These are phyloP conservation scores for Tenebrio molitor DNA, from an alignment of 1,140 invertebrate species.

Conservation along the genomic window DNA sequence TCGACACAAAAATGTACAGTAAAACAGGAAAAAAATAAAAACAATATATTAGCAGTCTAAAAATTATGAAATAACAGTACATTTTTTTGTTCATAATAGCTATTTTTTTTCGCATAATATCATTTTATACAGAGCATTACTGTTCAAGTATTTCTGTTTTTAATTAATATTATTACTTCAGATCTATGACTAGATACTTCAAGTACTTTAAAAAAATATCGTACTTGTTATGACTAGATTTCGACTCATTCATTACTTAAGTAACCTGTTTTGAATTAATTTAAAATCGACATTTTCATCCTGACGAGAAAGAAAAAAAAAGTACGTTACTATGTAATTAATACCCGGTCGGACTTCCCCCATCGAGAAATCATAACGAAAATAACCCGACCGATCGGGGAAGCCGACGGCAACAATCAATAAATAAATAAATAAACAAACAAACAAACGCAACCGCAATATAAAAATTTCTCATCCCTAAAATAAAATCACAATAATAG, in stretches of 20 bases:
- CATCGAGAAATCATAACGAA: not conserved
- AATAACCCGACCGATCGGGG: not conserved
- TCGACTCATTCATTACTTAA: conserved; percentile 50
- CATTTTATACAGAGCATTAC: conserved; percentile 52
- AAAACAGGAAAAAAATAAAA: conserved; percentile 57
- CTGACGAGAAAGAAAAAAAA: too few species aligned
- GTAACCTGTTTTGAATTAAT: conserved; percentile 28
- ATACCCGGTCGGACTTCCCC: conserved; percentile 5
- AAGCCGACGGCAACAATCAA: conserved; percentile 16
- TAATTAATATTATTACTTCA: conserved; percentile 55
- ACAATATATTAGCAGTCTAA: conserved; percentile 59
- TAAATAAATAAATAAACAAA: too few species aligned
- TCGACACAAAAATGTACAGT: conserved; percentile 56
- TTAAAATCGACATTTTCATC: conserved; percentile 30
- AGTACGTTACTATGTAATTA: not conserved
- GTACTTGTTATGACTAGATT: conserved; percentile 58
- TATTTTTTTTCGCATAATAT: conserved; percentile 52
- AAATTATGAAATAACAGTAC: conserved; percentile 54
- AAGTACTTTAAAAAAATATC: conserved; percentile 60
- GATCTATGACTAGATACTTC: conserved; percentile 47
- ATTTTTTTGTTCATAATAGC: conserved; percentile 52
- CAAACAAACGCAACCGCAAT: conserved; percentile 31
- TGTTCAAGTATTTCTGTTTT: conserved; percentile 51
- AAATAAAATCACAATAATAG: conserved; percentile 45
- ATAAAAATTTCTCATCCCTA: conserved; percentile 38